Base-by-base conservation (phyloP, 64 coral and sea anemone genomes). In the Porites lutea region DNA sequence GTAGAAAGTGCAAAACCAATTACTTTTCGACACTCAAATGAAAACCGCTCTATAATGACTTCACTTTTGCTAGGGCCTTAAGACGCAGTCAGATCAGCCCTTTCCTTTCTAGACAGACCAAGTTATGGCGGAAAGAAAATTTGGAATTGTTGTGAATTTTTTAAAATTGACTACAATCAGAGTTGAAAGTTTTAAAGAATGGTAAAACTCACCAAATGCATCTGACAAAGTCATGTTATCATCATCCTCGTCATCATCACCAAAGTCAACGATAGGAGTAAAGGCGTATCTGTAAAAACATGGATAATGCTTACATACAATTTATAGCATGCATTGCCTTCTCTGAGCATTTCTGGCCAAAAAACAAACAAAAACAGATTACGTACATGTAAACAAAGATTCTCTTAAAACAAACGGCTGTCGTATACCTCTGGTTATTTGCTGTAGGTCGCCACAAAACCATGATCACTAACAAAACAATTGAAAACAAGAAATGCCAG, bases 161-260 rank as follows among this genome's bases (percentile, higher is more conserved):
- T 37, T 37, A 37, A 37, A 57, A 6, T 47, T 80, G 10, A 46
- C 8, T 52, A 20, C 3, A 57, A 57, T 57, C 4, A 9, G 12
- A 9, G 54, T 57, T 57, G 12, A 57, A 7, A 57, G 7, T 12
- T 12, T 6, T 1, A 9, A 9, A 12, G 1, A 7, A 8, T 50
- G 58, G 37, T 18, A 13, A 77, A 71, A 15, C 82, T 92, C 65
- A 96, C 97, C 94, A 57, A 99, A 99, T 43, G 97, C 97, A 79
- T 99, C 97, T 62, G 97, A 99, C n/a, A 99, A 78, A 5, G 97
- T 99, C 88, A 99, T 95, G 47, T 99, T 95, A 13, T 96, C 95
- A 59, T 99, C 97, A 27, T 99, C 97, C 8, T 99, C 97, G 43
- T 99, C 97, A 11, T 99, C 97, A 52, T 99, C 97, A 48, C 92